Evolutionary conservation across 2,888 invertebrate species (phyloP), one percentile per base, ranked within the genome.

Genomic region (Rhingia rostrata): DNA sequence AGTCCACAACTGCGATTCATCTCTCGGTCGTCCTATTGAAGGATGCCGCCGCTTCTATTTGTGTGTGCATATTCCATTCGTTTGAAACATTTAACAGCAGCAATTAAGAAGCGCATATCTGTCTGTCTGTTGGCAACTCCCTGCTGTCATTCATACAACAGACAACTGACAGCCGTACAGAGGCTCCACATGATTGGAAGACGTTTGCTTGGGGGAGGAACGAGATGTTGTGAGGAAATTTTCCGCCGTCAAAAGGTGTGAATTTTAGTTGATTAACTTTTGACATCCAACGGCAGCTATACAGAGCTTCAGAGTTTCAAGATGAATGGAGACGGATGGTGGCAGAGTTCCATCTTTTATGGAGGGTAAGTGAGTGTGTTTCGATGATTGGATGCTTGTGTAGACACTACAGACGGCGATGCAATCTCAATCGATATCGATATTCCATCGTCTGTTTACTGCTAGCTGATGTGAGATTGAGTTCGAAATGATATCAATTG

Each of bases 401-500:
- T 67, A 67, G 33, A 67, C 54, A 54, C 32, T 4, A 6, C 6
- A 14, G 6, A 37, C 30, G n/a, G 51, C 41, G 10, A 67, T 67
- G 67, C 67, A 67, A 45, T 67, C 54, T 43, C 33, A 53, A 45
- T 67, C 67, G 54, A 67, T 67, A 35, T 67, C 67, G 43, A n/a
- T 45, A 54, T 43, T 54, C 45, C 54, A 54, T 33, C 67, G 54
- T 47, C 14, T 54, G 66, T 66, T 32, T 43, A 66, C 41, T 53
- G 14, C 10, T n/a, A 6, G 43, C 22, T 12, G 32, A 39, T 64
- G 53, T 14, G n/a, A 67, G 54, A 67, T 54, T 43, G 51, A 41
- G 32, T 53, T 53, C 12, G 14, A 61, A 47, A 61, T 37, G 64
- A 53, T 66, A 66, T 63, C 61, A 33, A 61, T 39, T 39, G n/a